These are phyloP conservation scores for Ditula angustiorana DNA, from an alignment of 2,888 invertebrate genomes.

Conservation along the genomic window DNA sequence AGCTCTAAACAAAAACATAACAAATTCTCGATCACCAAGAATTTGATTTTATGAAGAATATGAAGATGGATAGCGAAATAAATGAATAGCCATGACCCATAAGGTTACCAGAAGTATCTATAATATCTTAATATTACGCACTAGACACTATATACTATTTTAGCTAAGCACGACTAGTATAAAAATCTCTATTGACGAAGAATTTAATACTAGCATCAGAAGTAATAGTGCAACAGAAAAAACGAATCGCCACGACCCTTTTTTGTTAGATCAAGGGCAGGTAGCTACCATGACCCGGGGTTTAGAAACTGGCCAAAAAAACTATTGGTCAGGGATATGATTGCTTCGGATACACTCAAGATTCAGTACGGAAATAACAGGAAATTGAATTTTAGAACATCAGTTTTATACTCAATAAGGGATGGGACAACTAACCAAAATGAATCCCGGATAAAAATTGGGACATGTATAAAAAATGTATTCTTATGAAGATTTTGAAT, in stretches of 20 bases:
- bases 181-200: conserved; percentile 3
- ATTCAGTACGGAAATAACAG: background rate
- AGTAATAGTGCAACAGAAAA: conserved; percentile 29
- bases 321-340: conserved; percentile 17
- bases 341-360: background rate
- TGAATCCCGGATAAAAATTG: too few relatives aligned
- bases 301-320: conserved; percentile 27
- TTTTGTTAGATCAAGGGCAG: conserved; percentile 35
- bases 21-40: too few relatives aligned
- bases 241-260: conserved; percentile 36
- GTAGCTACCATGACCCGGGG: conserved; percentile 36
- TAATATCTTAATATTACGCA: too few relatives aligned
- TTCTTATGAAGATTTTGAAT: too few relatives aligned
- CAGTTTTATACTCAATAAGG: background rate
- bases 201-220: conserved; percentile 13
- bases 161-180: background rate
- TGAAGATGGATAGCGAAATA: too few relatives aligned
- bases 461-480: too few relatives aligned
- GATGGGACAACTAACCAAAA: too few relatives aligned
- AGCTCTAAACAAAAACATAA: too few relatives aligned
- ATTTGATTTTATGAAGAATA: too few relatives aligned
- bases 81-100: too few relatives aligned
- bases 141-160: too few relatives aligned
- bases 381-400: background rate
- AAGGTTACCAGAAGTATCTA: too few relatives aligned